Conservation (phyloP, 2,888 invertebrate genomes). For the Harpagoxenus sublaevis region DNA sequence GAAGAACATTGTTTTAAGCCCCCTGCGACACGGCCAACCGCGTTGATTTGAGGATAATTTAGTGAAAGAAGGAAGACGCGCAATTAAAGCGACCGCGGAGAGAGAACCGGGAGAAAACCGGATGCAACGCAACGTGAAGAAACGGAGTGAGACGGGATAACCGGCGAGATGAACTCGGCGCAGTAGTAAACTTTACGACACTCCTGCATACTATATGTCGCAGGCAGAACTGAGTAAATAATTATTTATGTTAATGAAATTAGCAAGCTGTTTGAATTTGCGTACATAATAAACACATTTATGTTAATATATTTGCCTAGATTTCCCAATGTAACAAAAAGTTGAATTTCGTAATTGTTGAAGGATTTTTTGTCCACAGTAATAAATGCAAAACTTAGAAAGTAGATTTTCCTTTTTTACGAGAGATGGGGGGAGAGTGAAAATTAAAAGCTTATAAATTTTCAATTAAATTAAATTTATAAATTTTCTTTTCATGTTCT, state of each 20-base stretch:
- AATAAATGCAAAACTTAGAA: not conserved
- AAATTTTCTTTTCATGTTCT: not conserved
- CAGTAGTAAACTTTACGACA: slow-evolving; percentile 23
- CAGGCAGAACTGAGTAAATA: not conserved
- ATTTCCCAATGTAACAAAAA: not conserved
- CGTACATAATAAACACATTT: not conserved
- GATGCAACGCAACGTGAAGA: slow-evolving; percentile 71
- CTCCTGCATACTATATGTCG: not conserved
- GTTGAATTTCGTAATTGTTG: not conserved
- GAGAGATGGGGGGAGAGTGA: not conserved
- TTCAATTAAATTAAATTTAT: not conserved
- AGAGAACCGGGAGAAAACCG: slow-evolving; percentile 69
- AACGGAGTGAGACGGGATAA: slow-evolving; percentile 73
- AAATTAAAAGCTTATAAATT: not conserved
- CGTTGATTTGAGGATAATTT: slow-evolving; percentile 61
- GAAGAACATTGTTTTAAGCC: slow-evolving; percentile 44
- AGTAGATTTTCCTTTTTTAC: not conserved
- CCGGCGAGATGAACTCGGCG: slow-evolving; percentile 39
- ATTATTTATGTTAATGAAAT: not conserved
- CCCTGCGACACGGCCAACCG: slow-evolving; percentile 46
- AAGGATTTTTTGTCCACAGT: not conserved
- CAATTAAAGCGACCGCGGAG: slow-evolving; percentile 59
- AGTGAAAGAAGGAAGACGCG: slow-evolving; percentile 61
- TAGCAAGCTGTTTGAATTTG: not conserved
- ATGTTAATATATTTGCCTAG: not conserved